Evolutionary conservation across 2,888 invertebrate species (phyloP).

Genomic region (Drosophila mimica): DNA sequence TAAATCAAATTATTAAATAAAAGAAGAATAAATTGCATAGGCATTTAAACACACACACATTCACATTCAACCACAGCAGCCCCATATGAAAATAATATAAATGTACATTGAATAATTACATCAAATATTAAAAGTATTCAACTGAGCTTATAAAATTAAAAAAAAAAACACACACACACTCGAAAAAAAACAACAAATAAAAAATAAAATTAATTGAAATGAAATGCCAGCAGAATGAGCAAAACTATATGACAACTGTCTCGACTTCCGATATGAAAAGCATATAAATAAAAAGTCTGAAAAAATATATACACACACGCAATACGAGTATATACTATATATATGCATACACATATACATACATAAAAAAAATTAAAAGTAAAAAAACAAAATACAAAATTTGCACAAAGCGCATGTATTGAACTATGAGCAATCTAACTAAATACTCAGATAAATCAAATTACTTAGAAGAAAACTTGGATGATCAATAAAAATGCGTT

Average conservation of each 20-base stretch:
- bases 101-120: constrained; percentile 59
- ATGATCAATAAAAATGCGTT: constrained; percentile 7
- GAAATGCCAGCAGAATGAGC: constrained; percentile 46
- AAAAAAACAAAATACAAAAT: constrained; percentile 19
- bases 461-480: constrained; percentile 3
- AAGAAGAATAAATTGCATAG: constrained; percentile 43
- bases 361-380: constrained; percentile 8
- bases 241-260: constrained; percentile 70
- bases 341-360: constrained; percentile 33
- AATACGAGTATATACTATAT: constrained; percentile 45
- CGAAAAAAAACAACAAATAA: constrained; percentile 20
- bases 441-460: constrained; percentile 26
- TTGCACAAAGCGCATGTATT: constrained; percentile 20
- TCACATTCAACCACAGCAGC: constrained; percentile 37
- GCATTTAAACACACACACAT: constrained; percentile 55
- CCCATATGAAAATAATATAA: constrained; percentile 56
- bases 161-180: constrained; percentile 29
- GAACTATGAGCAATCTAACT: constrained; percentile 15
- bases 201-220: constrained; percentile 34
- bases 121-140: constrained; percentile 70
- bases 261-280: constrained; percentile 75
- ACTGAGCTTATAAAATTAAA: constrained; percentile 77
- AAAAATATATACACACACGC: constrained; percentile 42
- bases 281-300: constrained; percentile 76
- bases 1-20: constrained; percentile 61